Base-by-base conservation (phyloP, 2,888 invertebrate species). In the Polyommatus iphigenia region DNA sequence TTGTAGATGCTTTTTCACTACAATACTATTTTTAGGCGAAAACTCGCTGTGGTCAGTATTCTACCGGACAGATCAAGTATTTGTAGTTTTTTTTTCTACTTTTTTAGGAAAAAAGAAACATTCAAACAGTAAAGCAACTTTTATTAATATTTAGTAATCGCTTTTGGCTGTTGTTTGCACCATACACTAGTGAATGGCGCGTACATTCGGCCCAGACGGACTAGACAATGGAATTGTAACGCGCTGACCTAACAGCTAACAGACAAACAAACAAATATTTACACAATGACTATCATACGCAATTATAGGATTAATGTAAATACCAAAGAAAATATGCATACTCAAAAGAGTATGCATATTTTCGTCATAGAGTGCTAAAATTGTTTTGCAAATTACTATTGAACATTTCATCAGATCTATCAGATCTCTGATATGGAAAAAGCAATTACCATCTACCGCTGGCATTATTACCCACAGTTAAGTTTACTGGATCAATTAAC, bases 221-320 rank as follows among this genome's bases (percentile, higher is more conserved):
- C 54, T 50, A 77, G 77, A 80, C 77, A 79, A 80, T 77, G 73
- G 77, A 80, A 36, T 76, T 76, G 72, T 77, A 78, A 71, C 77
- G 80, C 29, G 50, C 76, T 73, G 78, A 71, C 32, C 10, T 77
- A 71, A 76, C 59, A 57, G n/a, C 15, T 62, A 62, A 59, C 62
- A n/a, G n/a, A 71, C 20, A 24, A 41, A 75, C 29, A 75, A 75
- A 50, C 13, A 73, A 46, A 50, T 24, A 50, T 73, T 50, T 20
- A 50, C 50, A 73, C 24, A 29, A 15, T 20, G 15, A 15, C 50
- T 73, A 50, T 73, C 50, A 50, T 50, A 13, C 18, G 24, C 24
- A 59, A n/a, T 10, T 13, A 36, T 8, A 20, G 32, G 18, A 41
- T 41, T 46, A 8, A 20, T 20, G 20, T 2, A 59, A 8, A 18